Evolutionary conservation across 2,888 invertebrate genomes (phyloP).

Genomic region (Eristalis pertinax): DNA sequence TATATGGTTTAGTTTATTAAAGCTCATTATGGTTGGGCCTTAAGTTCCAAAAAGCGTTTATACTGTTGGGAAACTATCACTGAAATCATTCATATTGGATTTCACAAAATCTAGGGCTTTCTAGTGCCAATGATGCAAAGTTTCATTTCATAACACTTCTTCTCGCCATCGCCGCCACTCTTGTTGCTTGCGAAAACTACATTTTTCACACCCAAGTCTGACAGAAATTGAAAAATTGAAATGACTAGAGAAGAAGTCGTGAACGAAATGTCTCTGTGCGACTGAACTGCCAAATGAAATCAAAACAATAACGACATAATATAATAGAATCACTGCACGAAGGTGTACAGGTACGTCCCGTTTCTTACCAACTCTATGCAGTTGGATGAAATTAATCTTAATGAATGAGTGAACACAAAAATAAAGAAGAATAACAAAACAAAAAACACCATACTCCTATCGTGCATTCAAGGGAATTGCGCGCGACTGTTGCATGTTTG

Average conservation of each 20-base stretch:
- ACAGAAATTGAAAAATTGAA: constrained; percentile 65
- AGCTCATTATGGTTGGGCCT: no score
- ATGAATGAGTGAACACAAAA: constrained; percentile 55
- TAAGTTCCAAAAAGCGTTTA: not conserved
- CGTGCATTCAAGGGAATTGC: constrained; percentile 48
- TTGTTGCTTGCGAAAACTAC: constrained; percentile 51
- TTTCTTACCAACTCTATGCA: constrained; percentile 3
- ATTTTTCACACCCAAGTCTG: constrained; percentile 67
- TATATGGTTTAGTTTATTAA: no score
- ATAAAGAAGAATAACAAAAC: constrained; percentile 6
- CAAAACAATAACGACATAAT: constrained; percentile 67
- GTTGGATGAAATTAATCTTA: constrained; percentile 69
- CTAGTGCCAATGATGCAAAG: constrained; percentile 48
- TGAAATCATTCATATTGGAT: constrained; percentile 21
- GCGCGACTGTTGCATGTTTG: constrained; percentile 49
- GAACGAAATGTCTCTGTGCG: constrained; percentile 65
- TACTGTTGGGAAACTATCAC: not conserved
- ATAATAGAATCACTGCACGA: constrained; percentile 70
- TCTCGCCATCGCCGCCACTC: not conserved
- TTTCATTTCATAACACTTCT: constrained; percentile 49
- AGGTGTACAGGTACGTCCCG: constrained; percentile 49
- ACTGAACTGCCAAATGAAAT: constrained; percentile 63
- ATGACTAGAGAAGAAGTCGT: constrained; percentile 63
- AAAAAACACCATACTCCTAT: constrained; percentile 29
- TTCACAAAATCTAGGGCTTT: constrained; percentile 51